A percentile compares a stretch with the other conserved stretches of the same genome.
phyloP scores from a whole-genome alignment of 2,113 vertebrate genomes.

The Aplodontia rufa region DNA sequence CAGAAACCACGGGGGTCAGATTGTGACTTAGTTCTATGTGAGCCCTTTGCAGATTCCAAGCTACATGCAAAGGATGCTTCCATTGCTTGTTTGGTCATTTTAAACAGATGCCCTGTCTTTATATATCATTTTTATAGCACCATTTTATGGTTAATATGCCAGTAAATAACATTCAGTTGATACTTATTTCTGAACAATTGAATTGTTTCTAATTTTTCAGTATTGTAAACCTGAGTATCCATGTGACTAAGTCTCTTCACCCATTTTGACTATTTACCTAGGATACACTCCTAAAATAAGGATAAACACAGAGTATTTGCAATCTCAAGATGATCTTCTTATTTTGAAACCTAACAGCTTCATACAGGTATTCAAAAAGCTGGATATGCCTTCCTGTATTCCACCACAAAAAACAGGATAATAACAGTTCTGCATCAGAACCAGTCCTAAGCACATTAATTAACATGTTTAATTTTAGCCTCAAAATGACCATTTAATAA shows the following conservation, averaged over 20 bases:
- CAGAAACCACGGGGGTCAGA: too few relatives aligned
- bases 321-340: not conserved
- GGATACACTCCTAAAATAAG: not conserved
- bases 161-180: not conserved
- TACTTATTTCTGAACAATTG: not conserved
- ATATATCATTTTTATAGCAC: not conserved
- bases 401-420: not conserved
- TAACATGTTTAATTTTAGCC: not conserved
- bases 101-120: not conserved
- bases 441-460: not conserved
- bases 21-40: not conserved
- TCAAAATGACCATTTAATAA: not conserved
- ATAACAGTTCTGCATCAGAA: accelerated
- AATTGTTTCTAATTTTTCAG: not conserved
- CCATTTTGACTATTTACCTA: not conserved
- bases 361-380: not conserved
- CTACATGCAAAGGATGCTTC: too few relatives aligned
- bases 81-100: not conserved
- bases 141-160: not conserved
- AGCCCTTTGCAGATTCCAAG: not conserved
- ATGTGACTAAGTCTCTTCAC: not conserved
- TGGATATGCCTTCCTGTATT: accelerated
- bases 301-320: not conserved
- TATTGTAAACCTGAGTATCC: not conserved
- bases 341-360: not conserved